Base-by-base conservation (phyloP, 2,113 vertebrate species). In the Theristicus caerulescens region DNA sequence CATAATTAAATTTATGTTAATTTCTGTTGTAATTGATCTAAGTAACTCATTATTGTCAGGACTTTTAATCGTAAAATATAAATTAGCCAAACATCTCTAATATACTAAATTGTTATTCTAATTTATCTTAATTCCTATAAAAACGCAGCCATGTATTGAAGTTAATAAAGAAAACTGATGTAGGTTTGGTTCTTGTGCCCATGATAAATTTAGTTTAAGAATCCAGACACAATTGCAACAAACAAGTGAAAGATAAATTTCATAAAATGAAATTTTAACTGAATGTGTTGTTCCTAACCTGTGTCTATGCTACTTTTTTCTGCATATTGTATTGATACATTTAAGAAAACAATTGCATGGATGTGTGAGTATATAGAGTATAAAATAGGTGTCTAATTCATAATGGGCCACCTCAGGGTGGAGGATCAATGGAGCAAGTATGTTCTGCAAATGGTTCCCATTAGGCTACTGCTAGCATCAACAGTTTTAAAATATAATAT, bases 1-100 rank as follows among this genome's bases (percentile, higher is more conserved):
- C 34, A 25, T 82, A 90, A 96, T 92, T 94, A 94, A 57, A 88
- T 84, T 92, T 82, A 82, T 86, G 59, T 76, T 94, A 55, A 67
- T 82, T 86, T 92, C 57, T 61, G 11, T 78, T 72, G 49, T 58
- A 55, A 69, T 82, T 69, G 47, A 71, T 88, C 38, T 42, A 49
- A 85, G 61, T 44, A 94, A 83, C n/a, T 76, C 34, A 44, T 59
- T 78, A 51, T 74, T 86, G n/a, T 83, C 27, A 82, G 31, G 64
- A 72, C 10, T 90, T 90, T 76, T 78, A 86, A 90, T 95, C 88
- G 67, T n/a, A 89, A 80, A 89, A 87, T 57, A 82, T 18, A 94
- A 81, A 78, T 86, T 59, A 47, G 44, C n/a, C 16, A 72, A 73
- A 88, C 21, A 44, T 57, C 25, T 59, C 58, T 83, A 78, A 66